Evolutionary conservation across 2,888 invertebrate species (phyloP).

Genomic region (Mesoligia furuncula): DNA sequence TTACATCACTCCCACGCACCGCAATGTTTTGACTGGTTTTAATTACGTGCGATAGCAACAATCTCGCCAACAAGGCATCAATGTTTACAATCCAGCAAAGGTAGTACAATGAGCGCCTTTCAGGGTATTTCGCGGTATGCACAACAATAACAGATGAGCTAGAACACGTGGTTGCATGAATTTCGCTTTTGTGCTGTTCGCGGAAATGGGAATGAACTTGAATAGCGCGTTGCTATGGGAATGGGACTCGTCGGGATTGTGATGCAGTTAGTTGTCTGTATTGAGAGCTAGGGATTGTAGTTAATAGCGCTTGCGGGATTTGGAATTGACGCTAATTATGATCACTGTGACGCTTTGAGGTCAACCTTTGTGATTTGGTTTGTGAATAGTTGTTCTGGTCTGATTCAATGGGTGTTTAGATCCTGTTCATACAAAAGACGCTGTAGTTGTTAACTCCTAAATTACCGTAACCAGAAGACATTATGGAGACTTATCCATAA

Average conservation of each 20-base stretch:
- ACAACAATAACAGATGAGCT: constrained; percentile 81
- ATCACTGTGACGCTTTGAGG: not conserved
- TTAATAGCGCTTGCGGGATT: constrained; percentile 13
- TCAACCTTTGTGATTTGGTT: not conserved
- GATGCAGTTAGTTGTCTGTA: constrained; percentile 14
- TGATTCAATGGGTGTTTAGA: not conserved
- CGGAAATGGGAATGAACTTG: constrained; percentile 55
- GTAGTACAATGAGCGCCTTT: constrained; percentile 79
- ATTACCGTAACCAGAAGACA: not conserved
- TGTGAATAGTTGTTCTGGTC: not conserved
- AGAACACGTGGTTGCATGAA: constrained; percentile 65
- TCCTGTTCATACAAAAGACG: not conserved
- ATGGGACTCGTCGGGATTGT: constrained; percentile 20
- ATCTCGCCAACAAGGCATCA: constrained; percentile 65
- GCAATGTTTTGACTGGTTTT: constrained; percentile 71
- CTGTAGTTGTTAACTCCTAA: not conserved
- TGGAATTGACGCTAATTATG: not conserved
- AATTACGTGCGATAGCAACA: constrained; percentile 73
- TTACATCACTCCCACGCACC: constrained; percentile 53
- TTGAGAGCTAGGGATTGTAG: constrained; percentile 12
- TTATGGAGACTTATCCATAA: not conserved
- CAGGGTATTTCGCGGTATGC: constrained; percentile 77
- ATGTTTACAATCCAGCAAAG: constrained; percentile 77
- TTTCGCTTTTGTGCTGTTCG: constrained; percentile 63
- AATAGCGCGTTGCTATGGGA: constrained; percentile 32